Base-by-base conservation (phyloP, 1,140 invertebrate species). In the Druon quercuslanigerum region DNA sequence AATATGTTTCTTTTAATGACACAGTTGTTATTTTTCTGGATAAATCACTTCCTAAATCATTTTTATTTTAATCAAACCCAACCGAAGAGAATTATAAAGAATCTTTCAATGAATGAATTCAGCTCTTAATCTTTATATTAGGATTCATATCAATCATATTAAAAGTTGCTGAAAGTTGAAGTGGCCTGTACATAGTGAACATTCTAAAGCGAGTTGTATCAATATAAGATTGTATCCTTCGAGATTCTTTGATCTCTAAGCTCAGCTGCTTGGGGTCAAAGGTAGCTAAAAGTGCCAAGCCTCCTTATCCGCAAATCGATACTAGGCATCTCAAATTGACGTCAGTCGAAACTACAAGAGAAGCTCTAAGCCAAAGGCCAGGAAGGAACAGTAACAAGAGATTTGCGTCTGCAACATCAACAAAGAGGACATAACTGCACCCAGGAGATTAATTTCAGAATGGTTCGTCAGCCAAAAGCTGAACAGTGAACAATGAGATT, bases 241-340 rank as follows among this genome's bases (percentile, higher is more conserved):
- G 12, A 66, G 14, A 66, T 40, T 66, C n/a, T 14, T 9, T 16
- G 25, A 40, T 40, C 25, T n/a, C n/a, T 12, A 14, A 60, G 57
- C 25, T 66, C 8, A 33, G 46, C 40, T 25, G 33, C 60, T 40
- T 66, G 33, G 46, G 60, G 60, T 66, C 60, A 40, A 66, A 66
- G 60, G 60, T 66, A 40, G n/a, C 33, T 20, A 14, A 16, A 66
- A 66, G 33, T 40, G 60, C 25, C 60, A 66, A 40, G 57, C 60
- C 33, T 40, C 33, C 40, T 66, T 46, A 66, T 66, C 20, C 60
- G 33, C 46, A 66, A 66, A 66, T 66, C 60, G 60, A 66, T 66
- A 40, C 60, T 40, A 66, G 60, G 60, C 60, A 66, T 66, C 60
- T 46, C 52, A 54, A 54, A 54, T 54, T 46, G 60, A 66, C 60